Percentiles rank a stretch among this genome's conserved stretches.
These are phyloP conservation scores for Aix galericulata DNA, from an alignment of 2,113 vertebrate species.

Conservation along the genomic window DNA sequence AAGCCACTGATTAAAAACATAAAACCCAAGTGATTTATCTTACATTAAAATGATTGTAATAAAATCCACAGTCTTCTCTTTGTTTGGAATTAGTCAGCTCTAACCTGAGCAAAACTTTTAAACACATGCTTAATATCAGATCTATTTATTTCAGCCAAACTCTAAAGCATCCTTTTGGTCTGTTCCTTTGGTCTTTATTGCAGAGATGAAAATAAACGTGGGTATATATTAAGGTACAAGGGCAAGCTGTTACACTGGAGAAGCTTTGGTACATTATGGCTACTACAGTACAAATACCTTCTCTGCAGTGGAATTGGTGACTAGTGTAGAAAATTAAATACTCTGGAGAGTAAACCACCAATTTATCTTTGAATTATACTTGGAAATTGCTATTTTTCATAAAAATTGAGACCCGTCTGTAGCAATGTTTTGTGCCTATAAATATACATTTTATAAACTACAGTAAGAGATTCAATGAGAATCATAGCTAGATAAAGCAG, in stretches of 20 bases:
- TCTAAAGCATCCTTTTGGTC: background rate
- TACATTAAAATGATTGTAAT: background rate
- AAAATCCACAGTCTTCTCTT: background rate
- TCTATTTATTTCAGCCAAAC: background rate
- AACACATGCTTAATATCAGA: background rate
- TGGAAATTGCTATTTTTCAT: background rate
- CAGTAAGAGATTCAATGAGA: background rate
- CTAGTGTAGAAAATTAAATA: background rate
- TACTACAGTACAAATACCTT: background rate
- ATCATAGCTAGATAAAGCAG: background rate
- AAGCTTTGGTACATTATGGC: background rate
- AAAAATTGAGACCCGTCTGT: background rate
- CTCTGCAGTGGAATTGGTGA: background rate
- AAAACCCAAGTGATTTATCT: background rate
- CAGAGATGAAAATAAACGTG: background rate
- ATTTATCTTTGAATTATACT: background rate
- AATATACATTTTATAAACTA: background rate
- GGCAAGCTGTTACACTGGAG: background rate
- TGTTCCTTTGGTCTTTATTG: background rate
- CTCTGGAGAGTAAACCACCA: background rate
- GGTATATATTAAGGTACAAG: background rate
- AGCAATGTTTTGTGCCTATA: background rate
- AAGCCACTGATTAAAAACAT: constrained; percentile 9
- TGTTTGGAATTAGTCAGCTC: background rate
- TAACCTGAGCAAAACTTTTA: background rate